These are phyloP conservation scores for Anastatus disparis DNA, from an alignment of 1,140 invertebrate genomes.

Conservation along the genomic window DNA sequence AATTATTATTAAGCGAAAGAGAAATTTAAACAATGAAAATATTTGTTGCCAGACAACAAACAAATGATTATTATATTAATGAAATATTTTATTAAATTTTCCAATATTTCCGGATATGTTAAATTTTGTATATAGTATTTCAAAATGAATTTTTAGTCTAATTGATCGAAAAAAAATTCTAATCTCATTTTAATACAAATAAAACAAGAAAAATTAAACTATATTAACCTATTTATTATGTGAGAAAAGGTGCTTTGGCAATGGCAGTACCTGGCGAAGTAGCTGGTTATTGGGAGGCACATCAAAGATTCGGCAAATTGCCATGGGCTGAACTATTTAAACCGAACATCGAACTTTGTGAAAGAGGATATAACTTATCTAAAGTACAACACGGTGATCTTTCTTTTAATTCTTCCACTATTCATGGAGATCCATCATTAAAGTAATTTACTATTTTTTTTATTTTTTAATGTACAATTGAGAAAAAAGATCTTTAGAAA, in stretches of 20 bases:
- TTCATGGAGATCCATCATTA: constrained; percentile 72
- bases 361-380: constrained; percentile 78
- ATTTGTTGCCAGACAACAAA: too few species aligned
- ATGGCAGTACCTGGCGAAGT: constrained; percentile 92
- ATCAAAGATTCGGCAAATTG: constrained; percentile 83
- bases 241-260: constrained; percentile 74
- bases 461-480: constrained; percentile 3
- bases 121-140: too few species aligned
- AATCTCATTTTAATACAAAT: neutral
- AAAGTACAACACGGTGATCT: constrained; percentile 73
- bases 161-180: too few species aligned
- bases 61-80: too few species aligned
- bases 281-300: constrained; percentile 86
- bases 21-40: too few species aligned
- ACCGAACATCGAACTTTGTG: constrained; percentile 81
- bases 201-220: neutral
- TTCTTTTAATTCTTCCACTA: constrained; percentile 64
- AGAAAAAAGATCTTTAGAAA: constrained; percentile 37
- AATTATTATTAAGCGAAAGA: too few species aligned
- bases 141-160: too few species aligned
- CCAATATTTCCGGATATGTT: too few species aligned
- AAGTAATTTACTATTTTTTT: constrained; percentile 66
- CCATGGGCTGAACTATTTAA: constrained; percentile 84
- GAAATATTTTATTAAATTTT: too few species aligned
- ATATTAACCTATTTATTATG: constrained; percentile 1